Percentiles rank a stretch among this genome's conserved stretches.
phyloP scores from a whole-genome alignment of 1,140 invertebrate species.

The Lordiphosa collinella region DNA sequence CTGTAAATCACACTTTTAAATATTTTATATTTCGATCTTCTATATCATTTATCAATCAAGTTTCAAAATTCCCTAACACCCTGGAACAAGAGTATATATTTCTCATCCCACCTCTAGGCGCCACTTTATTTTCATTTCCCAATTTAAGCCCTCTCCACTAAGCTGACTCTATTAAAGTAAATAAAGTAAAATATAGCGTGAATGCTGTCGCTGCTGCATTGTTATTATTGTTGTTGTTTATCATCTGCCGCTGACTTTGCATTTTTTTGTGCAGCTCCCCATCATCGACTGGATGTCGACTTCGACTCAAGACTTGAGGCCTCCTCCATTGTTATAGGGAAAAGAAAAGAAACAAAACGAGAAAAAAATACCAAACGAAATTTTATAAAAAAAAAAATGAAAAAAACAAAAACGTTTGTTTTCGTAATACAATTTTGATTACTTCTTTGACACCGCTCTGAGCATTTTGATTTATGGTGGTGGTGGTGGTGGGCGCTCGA shows the following conservation, averaged over 20 bases:
- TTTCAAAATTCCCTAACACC: too few relatives aligned
- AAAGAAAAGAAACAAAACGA: slow-evolving; percentile 8
- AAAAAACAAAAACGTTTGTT: slow-evolving; percentile 72
- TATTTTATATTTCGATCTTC: too few relatives aligned
- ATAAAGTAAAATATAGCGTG: slow-evolving; percentile 55
- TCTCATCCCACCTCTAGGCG: background rate
- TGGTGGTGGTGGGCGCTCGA: slow-evolving; percentile 17
- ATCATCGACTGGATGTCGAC: slow-evolving; percentile 24
- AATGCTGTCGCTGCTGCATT: slow-evolving; percentile 49
- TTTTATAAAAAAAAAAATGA: slow-evolving; percentile 16
- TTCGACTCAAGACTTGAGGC: background rate
- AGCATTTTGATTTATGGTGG: slow-evolving; percentile 65
- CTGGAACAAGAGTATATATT: too few relatives aligned
- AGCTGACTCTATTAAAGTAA: slow-evolving; percentile 66
- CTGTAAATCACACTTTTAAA: too few relatives aligned
- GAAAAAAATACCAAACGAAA: slow-evolving; percentile 4
- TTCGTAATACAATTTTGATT: slow-evolving; percentile 78
- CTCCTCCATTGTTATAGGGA: slow-evolving; percentile 53
- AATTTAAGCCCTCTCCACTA: slow-evolving; percentile 32
- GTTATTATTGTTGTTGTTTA: slow-evolving; percentile 22
- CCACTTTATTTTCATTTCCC: slow-evolving; percentile 45
- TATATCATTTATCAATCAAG: too few relatives aligned
- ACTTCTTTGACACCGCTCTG: slow-evolving; percentile 64
- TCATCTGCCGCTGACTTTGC: slow-evolving; percentile 49
- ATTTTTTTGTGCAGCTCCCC: slow-evolving; percentile 42